Base-by-base conservation (phyloP, 2,113 vertebrate species). In the Carassius auratus region DNA sequence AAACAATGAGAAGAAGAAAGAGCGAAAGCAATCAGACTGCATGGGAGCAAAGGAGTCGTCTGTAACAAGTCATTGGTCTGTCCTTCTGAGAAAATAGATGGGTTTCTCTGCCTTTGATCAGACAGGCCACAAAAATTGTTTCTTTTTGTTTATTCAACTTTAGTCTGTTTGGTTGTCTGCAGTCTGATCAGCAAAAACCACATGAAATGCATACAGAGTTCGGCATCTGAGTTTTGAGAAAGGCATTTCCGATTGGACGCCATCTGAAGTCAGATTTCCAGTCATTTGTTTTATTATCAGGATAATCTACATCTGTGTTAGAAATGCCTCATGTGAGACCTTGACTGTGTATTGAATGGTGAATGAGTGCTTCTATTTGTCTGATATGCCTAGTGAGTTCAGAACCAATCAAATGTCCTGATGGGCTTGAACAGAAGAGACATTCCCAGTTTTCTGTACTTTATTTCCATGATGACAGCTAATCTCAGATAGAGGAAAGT, bases 31-130 rank as follows among this genome's bases (percentile, higher is more conserved):
- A 86, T 76, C 69, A 81, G 86, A 88, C 75, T 52, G 30, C 68
- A 85, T 86, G 82, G 84, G 87, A 88, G 88, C 42, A 85, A 84
- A 88, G 80, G 48, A 91, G 84, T 81, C 84, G 90, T 89, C 23
- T 81, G 42, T 66, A 52, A 50, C 42, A 52, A 81, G 17, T 42
- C 79, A 21, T 81, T 81, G 68, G 2, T 26, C 42, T 68, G 42
- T 66, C 42, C 61, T 33, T 52, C 38, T 68, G 48, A 57, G 66
- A 83, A 71, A 69, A 71, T 73, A 52, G 23, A 76, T 76, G 42
- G 71, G 38, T n/a, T 74, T 74, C 38, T 48, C 48, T 76, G 23
- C 14, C 74, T 76, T 33, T 76, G 6, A 19, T 76, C 74, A 17
- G 74, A 52, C 23, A 33, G 48, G 45, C 74, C 1, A 0, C 48